Evolutionary conservation across 2,888 invertebrate genomes (phyloP).

Genomic region (Schizotus pectinicornis): DNA sequence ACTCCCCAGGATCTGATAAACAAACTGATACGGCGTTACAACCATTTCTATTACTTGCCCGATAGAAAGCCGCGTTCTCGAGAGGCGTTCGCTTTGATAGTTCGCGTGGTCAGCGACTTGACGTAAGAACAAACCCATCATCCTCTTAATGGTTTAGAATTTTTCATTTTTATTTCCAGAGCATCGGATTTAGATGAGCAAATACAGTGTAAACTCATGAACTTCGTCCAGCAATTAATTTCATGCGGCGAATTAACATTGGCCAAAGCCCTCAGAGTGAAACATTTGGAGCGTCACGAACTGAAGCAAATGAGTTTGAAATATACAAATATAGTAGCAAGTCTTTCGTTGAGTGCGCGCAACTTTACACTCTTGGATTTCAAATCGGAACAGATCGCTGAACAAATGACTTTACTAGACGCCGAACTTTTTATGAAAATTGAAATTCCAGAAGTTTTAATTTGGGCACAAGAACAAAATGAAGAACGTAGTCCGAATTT

Average conservation of each 20-base stretch:
- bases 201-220: conserved; percentile 83
- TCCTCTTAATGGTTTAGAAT: not conserved
- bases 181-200: conserved; percentile 83
- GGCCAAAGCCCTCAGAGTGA: conserved; percentile 88
- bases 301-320: conserved; percentile 47
- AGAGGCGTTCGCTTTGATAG: conserved; percentile 90
- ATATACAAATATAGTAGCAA: conserved; percentile 39
- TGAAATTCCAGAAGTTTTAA: conserved; percentile 94
- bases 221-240: conserved; percentile 92
- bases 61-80: conserved; percentile 79
- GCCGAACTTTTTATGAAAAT: conserved; percentile 95
- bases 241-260: conserved; percentile 90
- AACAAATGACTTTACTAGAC: conserved; percentile 97
- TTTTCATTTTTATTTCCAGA: conserved; percentile 59
- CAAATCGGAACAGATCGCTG: conserved; percentile 93
- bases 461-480: conserved; percentile 97
- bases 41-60: conserved; percentile 75
- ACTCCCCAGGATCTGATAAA: conserved; percentile 84
- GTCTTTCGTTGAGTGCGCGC: conserved; percentile 51
- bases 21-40: conserved; percentile 82
- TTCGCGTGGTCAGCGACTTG: conserved; percentile 93
- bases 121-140: conserved; percentile 73
- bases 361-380: conserved; percentile 82
- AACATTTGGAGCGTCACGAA: conserved; percentile 83
- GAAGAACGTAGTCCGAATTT: conserved; percentile 97